Evolutionary conservation across 2,113 vertebrate species (phyloP), one percentile per base, ranked within the genome.

Genomic region (Lophochroa leadbeateri): DNA sequence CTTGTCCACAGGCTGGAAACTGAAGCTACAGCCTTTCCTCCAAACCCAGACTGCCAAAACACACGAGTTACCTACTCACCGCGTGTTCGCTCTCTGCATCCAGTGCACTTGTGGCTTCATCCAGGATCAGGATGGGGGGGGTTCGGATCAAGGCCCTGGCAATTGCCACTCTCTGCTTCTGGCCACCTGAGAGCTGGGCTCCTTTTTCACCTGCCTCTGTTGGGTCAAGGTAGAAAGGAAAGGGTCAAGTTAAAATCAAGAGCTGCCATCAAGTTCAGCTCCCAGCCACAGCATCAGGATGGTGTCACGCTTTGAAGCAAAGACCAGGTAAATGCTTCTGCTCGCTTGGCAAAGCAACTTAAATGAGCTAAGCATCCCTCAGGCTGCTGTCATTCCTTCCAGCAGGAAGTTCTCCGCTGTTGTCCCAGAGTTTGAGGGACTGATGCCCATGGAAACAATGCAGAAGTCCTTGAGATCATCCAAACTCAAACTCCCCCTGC

Each of bases 131-230:
- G 91, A 99, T 98, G 0, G 97, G 98, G 10, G 99, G 99, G 17
- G 98, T 88, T 82, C 99, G 98, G 90, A 99, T 98, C 85, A 99
- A 97, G 44, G 99, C 99, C 84, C 99, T 98, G 21, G 99, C 99
- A 52, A 99, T 99, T 31, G 99, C 99, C 72, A 99, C 99, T 39
- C 99, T 98, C 93, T 99, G 99, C 95, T 99, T 99, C 98, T 99
- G 99, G 15, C 99, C 99, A 0, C 99, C 99, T 0, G 99, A 99
- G 33, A 99, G 94, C 97, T 99, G 99, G 33, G 99, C 97, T 20
- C 99, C 99, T 92, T 99, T 99, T 86, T 99, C 99, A 25, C 99
- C 99, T 0, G 99, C 99, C 96, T 98, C 99, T 99, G 95, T 39
- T 87, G 78, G 74, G 85, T 49, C 33, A 52, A 80, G 57, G 17